phyloP scores from a whole-genome alignment of 2,113 vertebrate species.

The Callithrix jacchus region DNA sequence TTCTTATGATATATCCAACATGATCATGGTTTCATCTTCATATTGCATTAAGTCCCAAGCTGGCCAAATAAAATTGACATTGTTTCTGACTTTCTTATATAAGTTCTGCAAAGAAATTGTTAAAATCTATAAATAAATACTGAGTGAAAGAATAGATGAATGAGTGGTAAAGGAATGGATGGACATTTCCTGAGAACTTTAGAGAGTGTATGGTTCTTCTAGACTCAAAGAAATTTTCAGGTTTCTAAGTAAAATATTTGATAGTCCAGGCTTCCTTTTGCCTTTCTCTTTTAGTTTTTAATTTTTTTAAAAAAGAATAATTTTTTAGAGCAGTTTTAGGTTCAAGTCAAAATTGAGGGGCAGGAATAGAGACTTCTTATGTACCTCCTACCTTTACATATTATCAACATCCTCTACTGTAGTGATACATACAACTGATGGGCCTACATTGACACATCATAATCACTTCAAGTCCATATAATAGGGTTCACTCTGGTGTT shows the following conservation, averaged over 20 bases:
- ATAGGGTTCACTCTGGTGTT: not conserved
- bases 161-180: not conserved
- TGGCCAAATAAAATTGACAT: not conserved
- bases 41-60: not conserved
- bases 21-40: rapidly evolving
- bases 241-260: not conserved
- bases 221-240: not conserved
- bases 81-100: not conserved
- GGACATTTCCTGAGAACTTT: not conserved
- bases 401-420: not conserved
- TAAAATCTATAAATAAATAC: not conserved
- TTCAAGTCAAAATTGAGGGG: not conserved
- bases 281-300: not conserved
- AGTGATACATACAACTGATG: too few relatives aligned
- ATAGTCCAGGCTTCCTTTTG: not conserved
- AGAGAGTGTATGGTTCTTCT: not conserved
- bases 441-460: not conserved
- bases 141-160: not conserved
- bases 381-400: not conserved
- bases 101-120: not conserved
- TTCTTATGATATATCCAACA: not conserved
- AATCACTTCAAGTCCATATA: not conserved
- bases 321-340: not conserved
- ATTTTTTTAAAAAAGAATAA: not conserved
- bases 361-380: not conserved